Conservation (phyloP, 2,888 invertebrate genomes). For the Muschampia plurimacula region DNA sequence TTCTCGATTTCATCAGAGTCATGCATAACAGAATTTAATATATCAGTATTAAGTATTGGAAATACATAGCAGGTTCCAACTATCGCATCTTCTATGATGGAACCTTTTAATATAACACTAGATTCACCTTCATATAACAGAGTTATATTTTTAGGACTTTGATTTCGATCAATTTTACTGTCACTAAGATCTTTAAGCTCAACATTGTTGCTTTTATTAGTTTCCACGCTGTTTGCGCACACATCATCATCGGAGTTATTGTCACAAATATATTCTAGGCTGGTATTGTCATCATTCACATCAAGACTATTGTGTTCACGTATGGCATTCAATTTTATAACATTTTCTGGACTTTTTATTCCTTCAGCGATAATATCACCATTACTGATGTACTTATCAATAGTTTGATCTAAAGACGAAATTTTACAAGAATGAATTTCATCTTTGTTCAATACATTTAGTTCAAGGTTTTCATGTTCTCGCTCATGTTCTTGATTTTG, state of each 20-base stretch:
- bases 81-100: constrained; percentile 61
- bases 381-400: neutral
- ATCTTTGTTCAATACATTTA: neutral
- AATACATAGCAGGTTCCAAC: constrained; percentile 62
- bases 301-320: neutral
- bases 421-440: neutral
- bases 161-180: neutral
- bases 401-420: neutral
- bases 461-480: neutral
- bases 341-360: neutral
- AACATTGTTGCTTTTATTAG: neutral
- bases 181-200: neutral
- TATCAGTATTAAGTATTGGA: constrained; percentile 47
- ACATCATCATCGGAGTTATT: neutral
- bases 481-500: neutral
- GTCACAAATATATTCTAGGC: neutral
- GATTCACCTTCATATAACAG: constrained; percentile 52
- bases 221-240: neutral
- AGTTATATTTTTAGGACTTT: constrained; percentile 46
- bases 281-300: neutral
- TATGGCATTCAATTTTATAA: neutral
- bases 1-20: neutral
- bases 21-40: neutral
- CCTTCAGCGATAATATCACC: neutral
- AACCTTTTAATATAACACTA: constrained; percentile 58